These are phyloP conservation scores for Hecatera dysodea DNA, from an alignment of 2,888 invertebrate species.

Conservation along the genomic window DNA sequence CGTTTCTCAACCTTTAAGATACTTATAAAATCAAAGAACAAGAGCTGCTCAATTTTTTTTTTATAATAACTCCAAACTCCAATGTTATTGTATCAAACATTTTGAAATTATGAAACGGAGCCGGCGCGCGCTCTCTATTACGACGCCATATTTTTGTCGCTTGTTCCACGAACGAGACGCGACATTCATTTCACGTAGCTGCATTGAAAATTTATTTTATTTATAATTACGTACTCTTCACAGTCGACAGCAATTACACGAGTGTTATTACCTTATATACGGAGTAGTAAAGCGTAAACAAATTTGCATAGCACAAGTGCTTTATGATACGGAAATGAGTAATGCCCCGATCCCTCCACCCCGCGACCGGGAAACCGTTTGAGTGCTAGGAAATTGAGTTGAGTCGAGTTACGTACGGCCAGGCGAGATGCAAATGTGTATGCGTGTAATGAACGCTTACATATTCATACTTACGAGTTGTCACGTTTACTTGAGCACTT, in stretches of 20 bases:
- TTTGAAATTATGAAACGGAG: conserved; percentile 23
- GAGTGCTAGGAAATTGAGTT: conserved; percentile 82
- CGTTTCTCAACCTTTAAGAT: not conserved
- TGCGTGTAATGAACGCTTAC: conserved; percentile 70
- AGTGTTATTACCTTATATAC: conserved; percentile 59
- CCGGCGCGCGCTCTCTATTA: conserved; percentile 17
- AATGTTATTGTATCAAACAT: conserved; percentile 30
- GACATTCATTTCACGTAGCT: conserved; percentile 14
- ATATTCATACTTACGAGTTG: conserved; percentile 64
- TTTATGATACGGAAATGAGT: conserved; percentile 79
- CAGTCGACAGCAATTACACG: conserved; percentile 44
- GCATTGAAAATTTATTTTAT: conserved; percentile 51
- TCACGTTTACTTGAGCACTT: conserved; percentile 51
- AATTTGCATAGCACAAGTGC: conserved; percentile 67
- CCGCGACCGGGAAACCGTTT: conserved; percentile 73
- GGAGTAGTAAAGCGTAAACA: conserved; percentile 53
- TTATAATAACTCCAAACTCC: conserved; percentile 6
- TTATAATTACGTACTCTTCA: conserved; percentile 48
- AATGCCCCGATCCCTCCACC: conserved; percentile 57
- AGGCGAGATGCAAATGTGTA: conserved; percentile 65
- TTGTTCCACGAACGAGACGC: conserved; percentile 24
- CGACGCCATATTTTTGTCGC: conserved; percentile 22
- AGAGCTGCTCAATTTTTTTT: not conserved
- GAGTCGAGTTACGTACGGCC: conserved; percentile 70
- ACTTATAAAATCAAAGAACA: not conserved